Evolutionary conservation across 1,140 invertebrate genomes (phyloP).

Genomic region (Drosophila quadrilineata): DNA sequence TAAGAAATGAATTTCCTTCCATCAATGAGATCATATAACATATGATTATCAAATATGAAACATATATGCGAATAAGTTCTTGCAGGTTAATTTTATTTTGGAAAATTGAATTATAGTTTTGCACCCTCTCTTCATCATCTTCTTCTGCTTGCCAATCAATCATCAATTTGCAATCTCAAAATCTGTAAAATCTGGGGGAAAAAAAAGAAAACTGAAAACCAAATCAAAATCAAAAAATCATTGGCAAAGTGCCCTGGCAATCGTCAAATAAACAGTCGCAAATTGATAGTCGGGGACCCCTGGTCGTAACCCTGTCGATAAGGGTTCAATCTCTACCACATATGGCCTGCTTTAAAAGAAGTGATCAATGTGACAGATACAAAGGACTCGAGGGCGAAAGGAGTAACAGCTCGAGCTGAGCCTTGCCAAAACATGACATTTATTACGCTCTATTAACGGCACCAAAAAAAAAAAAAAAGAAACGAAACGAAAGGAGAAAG

Average conservation of each 20-base stretch:
- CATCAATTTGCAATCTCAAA: conserved; percentile 49
- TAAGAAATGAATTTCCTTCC: conserved; percentile 3
- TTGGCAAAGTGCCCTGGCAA: conserved; percentile 30
- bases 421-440: conserved; percentile 70
- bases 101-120: too few relatives aligned
- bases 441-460: conserved; percentile 76
- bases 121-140: not conserved
- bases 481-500: not conserved
- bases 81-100: too few relatives aligned
- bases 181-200: too few relatives aligned
- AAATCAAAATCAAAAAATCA: conserved; percentile 25
- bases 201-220: conserved; percentile 20
- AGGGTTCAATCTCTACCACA: conserved; percentile 29
- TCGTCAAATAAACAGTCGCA: conserved; percentile 56
- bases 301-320: conserved; percentile 4
- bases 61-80: too few relatives aligned
- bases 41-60: conserved; percentile 36
- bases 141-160: not conserved
- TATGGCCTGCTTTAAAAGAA: conserved; percentile 37
- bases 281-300: conserved; percentile 16
- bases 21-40: too few relatives aligned
- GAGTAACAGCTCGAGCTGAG: conserved; percentile 47
- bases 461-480: conserved; percentile 14
- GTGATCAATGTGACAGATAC: conserved; percentile 21
- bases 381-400: conserved; percentile 28